Conservation (phyloP, 2,888 invertebrate genomes). For the Philonicus albiceps region DNA sequence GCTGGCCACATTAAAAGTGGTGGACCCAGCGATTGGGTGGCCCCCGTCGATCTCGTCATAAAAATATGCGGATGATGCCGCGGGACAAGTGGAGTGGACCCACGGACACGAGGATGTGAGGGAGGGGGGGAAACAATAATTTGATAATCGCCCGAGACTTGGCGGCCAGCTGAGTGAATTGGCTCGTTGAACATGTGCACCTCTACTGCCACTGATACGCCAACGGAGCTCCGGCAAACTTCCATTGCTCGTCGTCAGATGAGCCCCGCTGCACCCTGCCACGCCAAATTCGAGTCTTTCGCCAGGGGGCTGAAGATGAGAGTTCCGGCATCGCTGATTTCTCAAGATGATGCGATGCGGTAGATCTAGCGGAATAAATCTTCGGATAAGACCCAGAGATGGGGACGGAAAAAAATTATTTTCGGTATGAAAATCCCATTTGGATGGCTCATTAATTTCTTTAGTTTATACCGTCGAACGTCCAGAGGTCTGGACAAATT, state of each 20-base stretch:
- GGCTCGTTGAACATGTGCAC: constrained; percentile 17
- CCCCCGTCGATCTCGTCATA: constrained; percentile 24
- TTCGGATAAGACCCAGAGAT: constrained; percentile 28
- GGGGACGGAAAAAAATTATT: constrained; percentile 38
- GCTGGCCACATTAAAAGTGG: neutral
- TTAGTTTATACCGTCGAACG: neutral
- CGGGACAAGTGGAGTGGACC: neutral
- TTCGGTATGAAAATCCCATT: constrained; percentile 44
- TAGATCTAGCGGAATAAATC: constrained; percentile 45
- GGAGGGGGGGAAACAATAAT: constrained; percentile 5
- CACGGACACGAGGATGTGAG: neutral
- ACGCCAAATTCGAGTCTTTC: constrained; percentile 13
- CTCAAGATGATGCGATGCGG: constrained; percentile 41
- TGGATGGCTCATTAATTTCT: constrained; percentile 40
- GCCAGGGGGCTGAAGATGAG: constrained; percentile 33
- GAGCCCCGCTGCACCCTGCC: neutral
- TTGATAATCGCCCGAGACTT: constrained; percentile 35
- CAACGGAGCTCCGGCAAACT: neutral
- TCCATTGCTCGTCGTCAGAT: constrained; percentile 16
- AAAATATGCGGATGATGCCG: constrained; percentile 15
- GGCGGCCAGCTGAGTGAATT: constrained; percentile 13
- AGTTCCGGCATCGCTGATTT: constrained; percentile 43
- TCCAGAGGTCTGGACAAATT: neutral
- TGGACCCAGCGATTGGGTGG: constrained; percentile 25
- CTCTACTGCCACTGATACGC: neutral